phyloP scores from a whole-genome alignment of 2,113 vertebrate genomes.

The Lethenteron camtschaticum region DNA sequence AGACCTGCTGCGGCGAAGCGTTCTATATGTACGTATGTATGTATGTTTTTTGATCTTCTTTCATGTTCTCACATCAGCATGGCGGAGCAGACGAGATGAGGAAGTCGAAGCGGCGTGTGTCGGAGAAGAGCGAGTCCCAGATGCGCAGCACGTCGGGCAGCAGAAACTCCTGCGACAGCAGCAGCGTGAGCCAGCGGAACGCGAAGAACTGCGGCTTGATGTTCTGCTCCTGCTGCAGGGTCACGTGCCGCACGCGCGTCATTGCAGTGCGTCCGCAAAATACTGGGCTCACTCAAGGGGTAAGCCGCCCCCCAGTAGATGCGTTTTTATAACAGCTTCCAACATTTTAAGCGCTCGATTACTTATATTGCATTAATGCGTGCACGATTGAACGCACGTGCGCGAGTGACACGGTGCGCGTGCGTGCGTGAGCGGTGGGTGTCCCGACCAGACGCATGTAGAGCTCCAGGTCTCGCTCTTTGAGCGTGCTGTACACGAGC shows the following conservation, averaged over 20 bases:
- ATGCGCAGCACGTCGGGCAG: slow-evolving; percentile 2
- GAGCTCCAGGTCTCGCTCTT: slow-evolving; percentile 1
- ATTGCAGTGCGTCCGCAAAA: neutral
- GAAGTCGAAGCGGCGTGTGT: slow-evolving; percentile 1
- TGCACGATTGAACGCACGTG: neutral
- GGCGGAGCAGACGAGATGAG: slow-evolving; percentile 3
- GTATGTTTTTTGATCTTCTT: too few species aligned
- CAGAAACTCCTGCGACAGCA: slow-evolving; percentile 1
- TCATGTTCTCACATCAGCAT: slow-evolving; percentile 1
- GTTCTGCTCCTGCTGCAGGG: neutral
- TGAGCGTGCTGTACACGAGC: neutral
- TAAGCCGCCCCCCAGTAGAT: too few species aligned
- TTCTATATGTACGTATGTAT: too few species aligned
- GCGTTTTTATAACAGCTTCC: too few species aligned
- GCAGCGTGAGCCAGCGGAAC: slow-evolving; percentile 4
- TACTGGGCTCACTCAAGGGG: too few species aligned
- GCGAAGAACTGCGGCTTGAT: slow-evolving; percentile 4
- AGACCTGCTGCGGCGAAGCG: too few species aligned
- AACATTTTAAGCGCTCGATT: too few species aligned
- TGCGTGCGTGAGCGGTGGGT: neutral
- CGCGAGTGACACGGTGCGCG: neutral
- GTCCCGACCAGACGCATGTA: neutral
- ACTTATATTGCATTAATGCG: neutral
- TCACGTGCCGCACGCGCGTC: too few species aligned
- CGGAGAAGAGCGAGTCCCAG: neutral